Base-by-base conservation (phyloP, 2,113 vertebrate genomes). In the Alouatta palliata region DNA sequence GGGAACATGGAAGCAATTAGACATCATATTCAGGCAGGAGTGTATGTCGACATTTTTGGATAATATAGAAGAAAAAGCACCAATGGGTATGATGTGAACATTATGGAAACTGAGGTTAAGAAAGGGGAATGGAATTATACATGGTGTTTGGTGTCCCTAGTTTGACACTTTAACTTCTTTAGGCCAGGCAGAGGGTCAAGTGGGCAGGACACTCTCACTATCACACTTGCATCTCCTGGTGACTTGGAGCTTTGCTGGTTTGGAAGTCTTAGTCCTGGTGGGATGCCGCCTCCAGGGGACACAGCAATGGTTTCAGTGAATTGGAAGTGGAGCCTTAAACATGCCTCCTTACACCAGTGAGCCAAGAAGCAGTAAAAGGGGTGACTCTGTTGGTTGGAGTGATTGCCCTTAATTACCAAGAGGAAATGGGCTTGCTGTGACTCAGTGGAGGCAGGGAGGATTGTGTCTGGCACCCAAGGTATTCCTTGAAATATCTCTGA, bases 351-450 rank as follows among this genome's bases (percentile, higher is more conserved):
- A 81, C 9, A 49, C 47, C 71, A 56, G 27, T 32, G 66, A 87
- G 40, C 52, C 52, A 66, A 45, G 8, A 54, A 61, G 81, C 19
- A 47, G 43, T 21, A 43, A 32, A 70, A 56, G 35, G 52, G 16
- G 3, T 76, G 40, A 79, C 5, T 6, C 35, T 8, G 7, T 14
- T 20, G 43, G 40, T 13, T 47, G 56, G 37, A 19, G 8, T 56
- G 19, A 19, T 0, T 4, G 40, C 1, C 56, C 35, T 35, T 0
- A 1, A 35, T 21, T 30, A 32, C 12, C 30, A 3, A 23, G n/a
- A 64, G 68, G 45, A 75, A 2, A 11, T 4, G 7, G 45, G 71
- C 12, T 8, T 56, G 16, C 21, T 32, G 25, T 8, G 52, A 70
- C 27, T 19, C n/a, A 52, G 8, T 3, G 47, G n/a, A 66, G 61